Evolutionary conservation across 2,113 vertebrate genomes (phyloP).

Genomic region (Mormyrus lacerda): DNA sequence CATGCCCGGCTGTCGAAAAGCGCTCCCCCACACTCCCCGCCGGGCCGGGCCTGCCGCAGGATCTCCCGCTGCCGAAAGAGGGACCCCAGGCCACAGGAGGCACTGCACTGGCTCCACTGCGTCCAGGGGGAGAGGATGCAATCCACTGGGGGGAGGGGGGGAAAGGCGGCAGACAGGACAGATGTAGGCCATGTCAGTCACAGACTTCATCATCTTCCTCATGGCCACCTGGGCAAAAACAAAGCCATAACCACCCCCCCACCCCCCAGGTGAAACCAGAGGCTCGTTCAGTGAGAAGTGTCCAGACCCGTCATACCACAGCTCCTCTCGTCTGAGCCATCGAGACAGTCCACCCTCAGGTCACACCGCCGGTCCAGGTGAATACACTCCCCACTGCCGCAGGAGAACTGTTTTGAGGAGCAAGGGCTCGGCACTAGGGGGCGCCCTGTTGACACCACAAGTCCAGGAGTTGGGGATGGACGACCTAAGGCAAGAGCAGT

Average conservation of each 20-base stretch:
- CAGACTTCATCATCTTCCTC: not conserved
- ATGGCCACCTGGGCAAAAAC: not conserved
- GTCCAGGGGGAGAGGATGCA: conserved; percentile 73
- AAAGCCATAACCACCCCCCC: not conserved
- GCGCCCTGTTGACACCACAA: conserved; percentile 25
- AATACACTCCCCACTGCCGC: conserved; percentile 73
- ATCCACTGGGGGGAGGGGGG: conserved; percentile 55
- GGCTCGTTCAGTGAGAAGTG: not conserved
- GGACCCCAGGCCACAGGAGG: conserved; percentile 76
- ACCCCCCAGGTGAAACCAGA: not conserved
- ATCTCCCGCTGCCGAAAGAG: conserved; percentile 66
- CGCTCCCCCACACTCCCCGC: conserved; percentile 56
- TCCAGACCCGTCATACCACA: conserved; percentile 58
- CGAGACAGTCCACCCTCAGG: conserved; percentile 65
- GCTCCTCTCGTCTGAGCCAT: conserved; percentile 69
- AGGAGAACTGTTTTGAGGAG: conserved; percentile 69
- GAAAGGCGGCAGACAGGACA: not conserved
- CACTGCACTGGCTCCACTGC: conserved; percentile 75
- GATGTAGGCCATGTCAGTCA: not conserved
- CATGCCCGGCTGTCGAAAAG: conserved; percentile 71
- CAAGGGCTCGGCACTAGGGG: conserved; percentile 51
- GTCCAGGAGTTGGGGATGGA: conserved; percentile 24
- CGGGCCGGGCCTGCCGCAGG: conserved; percentile 53
- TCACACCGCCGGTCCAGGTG: conserved; percentile 63
- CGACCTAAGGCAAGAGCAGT: conserved; percentile 34